Base-by-base conservation (phyloP, 2,797 vertebrate species). In the Enteromius radiatus region DNA sequence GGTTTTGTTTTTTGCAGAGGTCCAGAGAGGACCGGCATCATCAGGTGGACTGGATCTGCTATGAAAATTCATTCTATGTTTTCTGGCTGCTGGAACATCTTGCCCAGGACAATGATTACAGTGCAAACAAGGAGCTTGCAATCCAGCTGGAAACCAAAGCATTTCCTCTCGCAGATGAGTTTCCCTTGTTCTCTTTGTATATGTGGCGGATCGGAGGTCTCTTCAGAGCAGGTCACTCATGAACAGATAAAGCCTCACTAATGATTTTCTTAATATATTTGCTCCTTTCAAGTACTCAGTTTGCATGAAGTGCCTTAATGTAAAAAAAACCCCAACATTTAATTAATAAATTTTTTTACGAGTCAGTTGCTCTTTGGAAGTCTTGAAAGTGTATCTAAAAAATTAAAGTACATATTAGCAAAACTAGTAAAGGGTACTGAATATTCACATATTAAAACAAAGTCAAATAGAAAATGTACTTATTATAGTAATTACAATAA, bases 181-280 rank as follows among this genome's bases (percentile, higher is more conserved):
- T 98, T 85, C 96, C 97, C 0, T 91, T 98, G 83, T 95, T 98
- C 88, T 93, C 94, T 78, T 89, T 98, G 81, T 96, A 93, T 89
- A 91, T 97, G 86, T 98, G 97, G 97, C 93, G 94, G 91, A 80
- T 96, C 0, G 90, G 89, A 52, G 88, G 93, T 81, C 93, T 96
- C 71, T 91, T 96, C 81, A 91, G 90, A 31, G 87, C 90, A 41
- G 19, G 68, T 0, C 54, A 65, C 26, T 63, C 61, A 11, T 5
- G n/a, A 41, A 23, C 64, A 59, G 41, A 84, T 41, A 45, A 79
- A 31, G 67, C 45, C 41, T 28, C n/a, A 11, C 56, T 21, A 64
- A 69, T 36, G 38, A 31, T 21, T 19, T 76, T 38, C 8, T 33
- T 23, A 56, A 23, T 33, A 19, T 14, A 3, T 49, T 15, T 67